phyloP scores from a whole-genome alignment of 2,113 vertebrate species.

The Ophthalmolycus amberensis region DNA sequence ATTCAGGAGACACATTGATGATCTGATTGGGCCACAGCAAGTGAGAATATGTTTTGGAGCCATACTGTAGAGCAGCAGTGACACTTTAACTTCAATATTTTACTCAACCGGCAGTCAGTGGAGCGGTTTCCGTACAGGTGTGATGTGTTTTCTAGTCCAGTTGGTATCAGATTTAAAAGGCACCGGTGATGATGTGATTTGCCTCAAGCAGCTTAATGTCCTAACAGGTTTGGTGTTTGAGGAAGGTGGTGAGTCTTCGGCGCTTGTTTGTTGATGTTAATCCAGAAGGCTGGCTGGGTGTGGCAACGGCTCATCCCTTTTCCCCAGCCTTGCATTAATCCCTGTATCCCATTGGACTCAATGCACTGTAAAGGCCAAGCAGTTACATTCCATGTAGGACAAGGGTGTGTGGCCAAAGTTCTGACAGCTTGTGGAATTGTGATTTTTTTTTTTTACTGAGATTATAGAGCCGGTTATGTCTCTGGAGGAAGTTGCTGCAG shows the following conservation, averaged over 20 bases:
- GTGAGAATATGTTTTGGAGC: not conserved
- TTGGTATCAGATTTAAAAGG: slow-evolving; percentile 69
- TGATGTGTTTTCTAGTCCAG: not conserved
- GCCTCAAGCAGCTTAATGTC: slow-evolving; percentile 71
- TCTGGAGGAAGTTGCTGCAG: not conserved
- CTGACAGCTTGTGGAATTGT: slow-evolving; percentile 58
- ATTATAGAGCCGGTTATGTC: slow-evolving; percentile 39
- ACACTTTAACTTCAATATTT: too few species aligned
- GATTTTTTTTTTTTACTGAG: slow-evolving; percentile 69
- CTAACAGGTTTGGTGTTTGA: slow-evolving; percentile 81
- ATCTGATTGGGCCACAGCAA: not conserved
- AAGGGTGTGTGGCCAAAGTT: slow-evolving; percentile 30
- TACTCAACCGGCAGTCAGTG: too few species aligned
- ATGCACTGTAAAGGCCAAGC: slow-evolving; percentile 5
- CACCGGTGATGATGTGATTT: slow-evolving; percentile 76
- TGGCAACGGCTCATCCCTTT: slow-evolving; percentile 67
- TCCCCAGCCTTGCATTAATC: slow-evolving; percentile 59
- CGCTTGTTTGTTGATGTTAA: slow-evolving; percentile 81
- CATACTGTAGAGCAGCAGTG: not conserved
- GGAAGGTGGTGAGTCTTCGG: slow-evolving; percentile 72
- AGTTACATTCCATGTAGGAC: not conserved
- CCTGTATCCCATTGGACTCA: slow-evolving; percentile 48
- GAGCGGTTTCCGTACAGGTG: too few species aligned
- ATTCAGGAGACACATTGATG: not conserved
- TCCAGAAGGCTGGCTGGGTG: slow-evolving; percentile 71